phyloP scores from a whole-genome alignment of 1,140 invertebrate genomes.

The Scaptodrosophila lebanonensis region DNA sequence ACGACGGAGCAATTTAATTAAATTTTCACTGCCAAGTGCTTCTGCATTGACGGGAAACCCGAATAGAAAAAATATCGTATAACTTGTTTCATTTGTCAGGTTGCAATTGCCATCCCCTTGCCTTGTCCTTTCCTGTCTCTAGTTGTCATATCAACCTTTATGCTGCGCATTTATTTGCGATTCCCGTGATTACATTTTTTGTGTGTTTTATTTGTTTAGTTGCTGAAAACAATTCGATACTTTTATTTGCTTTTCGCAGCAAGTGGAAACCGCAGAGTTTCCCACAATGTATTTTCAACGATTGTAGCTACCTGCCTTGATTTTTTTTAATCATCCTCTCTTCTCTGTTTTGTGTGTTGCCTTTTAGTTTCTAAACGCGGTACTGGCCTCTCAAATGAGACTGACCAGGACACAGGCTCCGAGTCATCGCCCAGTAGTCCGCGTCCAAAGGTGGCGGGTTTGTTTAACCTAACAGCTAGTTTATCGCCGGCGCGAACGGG shows the following conservation, averaged over 20 bases:
- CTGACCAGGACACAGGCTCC: constrained; percentile 76
- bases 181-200: constrained; percentile 63
- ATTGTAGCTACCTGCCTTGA: constrained; percentile 30
- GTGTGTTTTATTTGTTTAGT: constrained; percentile 6
- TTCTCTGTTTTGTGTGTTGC: neutral
- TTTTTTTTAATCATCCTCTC: constrained; percentile 7
- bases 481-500: constrained; percentile 77
- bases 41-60: constrained; percentile 63
- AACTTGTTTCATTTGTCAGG: constrained; percentile 60
- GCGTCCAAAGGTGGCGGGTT: constrained; percentile 76
- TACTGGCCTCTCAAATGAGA: constrained; percentile 76
- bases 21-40: constrained; percentile 66
- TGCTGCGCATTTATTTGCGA: constrained; percentile 47
- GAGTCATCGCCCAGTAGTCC: constrained; percentile 79
- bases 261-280: constrained; percentile 62
- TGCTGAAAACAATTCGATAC: constrained; percentile 47
- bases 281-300: too few species aligned
- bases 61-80: constrained; percentile 72
- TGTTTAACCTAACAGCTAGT: constrained; percentile 69
- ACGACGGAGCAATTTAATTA: constrained; percentile 68
- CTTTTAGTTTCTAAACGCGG: constrained; percentile 80
- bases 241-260: constrained; percentile 57
- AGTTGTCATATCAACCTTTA: constrained; percentile 58
- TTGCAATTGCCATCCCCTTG: neutral
- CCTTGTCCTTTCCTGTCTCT: constrained; percentile 27